These are phyloP conservation scores for Drosophila pallidifrons DNA, from an alignment of 1,140 invertebrate genomes.

Conservation along the genomic window DNA sequence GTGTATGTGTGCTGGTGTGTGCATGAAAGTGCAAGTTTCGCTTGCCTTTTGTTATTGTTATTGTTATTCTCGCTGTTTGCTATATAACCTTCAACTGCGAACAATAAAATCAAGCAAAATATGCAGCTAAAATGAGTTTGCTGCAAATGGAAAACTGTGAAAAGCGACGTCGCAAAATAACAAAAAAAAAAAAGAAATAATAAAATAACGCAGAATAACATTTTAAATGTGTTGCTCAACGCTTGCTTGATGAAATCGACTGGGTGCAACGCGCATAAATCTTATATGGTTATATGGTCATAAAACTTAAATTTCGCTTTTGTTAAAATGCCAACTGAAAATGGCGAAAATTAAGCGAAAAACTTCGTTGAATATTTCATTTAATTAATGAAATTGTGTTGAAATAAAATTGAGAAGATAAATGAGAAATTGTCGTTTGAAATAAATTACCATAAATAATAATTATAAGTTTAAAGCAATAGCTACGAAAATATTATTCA, in stretches of 20 bases:
- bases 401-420: no score
- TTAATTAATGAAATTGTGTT: neutral
- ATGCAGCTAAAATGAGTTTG: slow-evolving; percentile 70
- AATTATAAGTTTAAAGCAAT: no score
- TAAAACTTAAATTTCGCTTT: slow-evolving; percentile 11
- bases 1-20: slow-evolving; percentile 47
- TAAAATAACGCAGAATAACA: slow-evolving; percentile 56
- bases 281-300: slow-evolving; percentile 15
- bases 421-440: no score
- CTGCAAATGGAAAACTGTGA: slow-evolving; percentile 74
- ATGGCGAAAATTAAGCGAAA: neutral
- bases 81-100: slow-evolving; percentile 66
- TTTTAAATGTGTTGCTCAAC: slow-evolving; percentile 58
- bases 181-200: no score
- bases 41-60: slow-evolving; percentile 55
- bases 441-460: no score
- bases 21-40: slow-evolving; percentile 74
- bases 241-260: slow-evolving; percentile 9
- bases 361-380: neutral
- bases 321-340: slow-evolving; percentile 14
- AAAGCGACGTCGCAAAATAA: slow-evolving; percentile 35
- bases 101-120: slow-evolving; percentile 72
- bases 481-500: no score
- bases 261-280: neutral
- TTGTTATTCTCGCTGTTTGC: slow-evolving; percentile 29